phyloP scores from a whole-genome alignment of 2,888 invertebrate species.

The Lasioglossum lativentre region DNA sequence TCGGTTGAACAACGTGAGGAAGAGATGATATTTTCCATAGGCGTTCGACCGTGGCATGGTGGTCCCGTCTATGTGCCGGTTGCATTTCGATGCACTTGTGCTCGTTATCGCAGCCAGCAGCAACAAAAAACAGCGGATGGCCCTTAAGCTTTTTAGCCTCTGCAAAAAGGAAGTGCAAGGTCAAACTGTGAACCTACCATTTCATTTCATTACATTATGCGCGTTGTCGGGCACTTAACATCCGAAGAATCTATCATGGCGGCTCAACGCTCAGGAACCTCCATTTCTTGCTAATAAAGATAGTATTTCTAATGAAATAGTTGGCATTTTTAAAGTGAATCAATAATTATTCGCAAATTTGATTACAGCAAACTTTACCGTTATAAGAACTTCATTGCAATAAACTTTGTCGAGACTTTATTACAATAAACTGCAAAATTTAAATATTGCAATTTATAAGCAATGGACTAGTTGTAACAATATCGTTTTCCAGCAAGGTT shows the following conservation, averaged over 20 bases:
- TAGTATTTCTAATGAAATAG: too few species aligned
- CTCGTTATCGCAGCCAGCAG: conserved; percentile 64
- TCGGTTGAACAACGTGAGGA: conserved; percentile 75
- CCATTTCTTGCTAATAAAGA: background rate
- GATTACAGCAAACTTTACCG: background rate
- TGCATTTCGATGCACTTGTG: conserved; percentile 74
- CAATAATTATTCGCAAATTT: background rate
- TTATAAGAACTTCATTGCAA: background rate
- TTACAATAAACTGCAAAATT: background rate
- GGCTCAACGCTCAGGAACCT: background rate
- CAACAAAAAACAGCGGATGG: conserved; percentile 57
- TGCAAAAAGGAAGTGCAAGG: conserved; percentile 45
- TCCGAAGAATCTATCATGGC: background rate
- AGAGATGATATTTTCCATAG: conserved; percentile 75
- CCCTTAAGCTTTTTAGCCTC: conserved; percentile 48
- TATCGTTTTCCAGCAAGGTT: background rate
- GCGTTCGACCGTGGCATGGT: conserved; percentile 72
- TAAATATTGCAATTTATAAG: background rate
- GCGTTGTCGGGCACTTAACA: background rate
- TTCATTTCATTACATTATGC: background rate
- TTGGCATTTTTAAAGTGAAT: background rate
- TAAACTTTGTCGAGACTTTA: background rate
- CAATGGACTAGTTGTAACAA: background rate
- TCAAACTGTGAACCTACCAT: conserved; percentile 12
- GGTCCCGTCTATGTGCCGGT: conserved; percentile 73